Conservation (phyloP, 2,113 vertebrate species). For the Rutilus rutilus region DNA sequence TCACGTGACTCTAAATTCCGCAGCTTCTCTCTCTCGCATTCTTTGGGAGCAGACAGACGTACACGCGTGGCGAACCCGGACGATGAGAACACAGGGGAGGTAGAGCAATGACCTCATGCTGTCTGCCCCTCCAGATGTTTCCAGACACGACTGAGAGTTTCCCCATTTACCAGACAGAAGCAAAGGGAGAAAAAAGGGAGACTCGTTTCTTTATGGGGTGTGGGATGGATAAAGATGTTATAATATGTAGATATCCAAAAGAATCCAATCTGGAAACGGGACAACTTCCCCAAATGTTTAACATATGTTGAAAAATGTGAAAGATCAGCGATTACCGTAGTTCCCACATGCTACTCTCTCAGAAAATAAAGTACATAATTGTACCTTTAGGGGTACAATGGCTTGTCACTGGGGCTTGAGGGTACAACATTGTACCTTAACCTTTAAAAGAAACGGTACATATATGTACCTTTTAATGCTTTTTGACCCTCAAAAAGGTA, state of each 20-base stretch:
- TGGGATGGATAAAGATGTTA: not conserved
- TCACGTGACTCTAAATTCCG: conserved; percentile 11
- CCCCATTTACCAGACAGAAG: conserved; percentile 45
- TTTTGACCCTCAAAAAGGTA: no score
- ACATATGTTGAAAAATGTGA: not conserved
- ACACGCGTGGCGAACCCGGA: conserved; percentile 29
- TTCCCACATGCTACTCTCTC: not conserved
- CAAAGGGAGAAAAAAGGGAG: conserved; percentile 13
- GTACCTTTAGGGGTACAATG: no score
- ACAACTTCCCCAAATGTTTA: not conserved
- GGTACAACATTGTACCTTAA: no score
- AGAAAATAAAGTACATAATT: no score
- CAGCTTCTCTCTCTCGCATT: conserved; percentile 19
- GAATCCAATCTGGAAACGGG: not conserved
- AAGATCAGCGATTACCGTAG: not conserved
- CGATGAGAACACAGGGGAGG: conserved; percentile 35
- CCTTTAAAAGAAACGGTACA: no score
- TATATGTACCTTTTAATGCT: no score
- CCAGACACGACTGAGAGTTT: conserved; percentile 60
- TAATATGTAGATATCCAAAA: not conserved
- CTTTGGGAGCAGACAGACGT: conserved; percentile 22
- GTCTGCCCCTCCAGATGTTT: conserved; percentile 60
- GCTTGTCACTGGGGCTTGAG: no score
- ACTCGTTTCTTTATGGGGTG: conserved; percentile 27
- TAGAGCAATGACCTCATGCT: conserved; percentile 59